These are phyloP conservation scores for Liasis olivaceus DNA, from an alignment of 2,797 vertebrate species.

Conservation along the genomic window DNA sequence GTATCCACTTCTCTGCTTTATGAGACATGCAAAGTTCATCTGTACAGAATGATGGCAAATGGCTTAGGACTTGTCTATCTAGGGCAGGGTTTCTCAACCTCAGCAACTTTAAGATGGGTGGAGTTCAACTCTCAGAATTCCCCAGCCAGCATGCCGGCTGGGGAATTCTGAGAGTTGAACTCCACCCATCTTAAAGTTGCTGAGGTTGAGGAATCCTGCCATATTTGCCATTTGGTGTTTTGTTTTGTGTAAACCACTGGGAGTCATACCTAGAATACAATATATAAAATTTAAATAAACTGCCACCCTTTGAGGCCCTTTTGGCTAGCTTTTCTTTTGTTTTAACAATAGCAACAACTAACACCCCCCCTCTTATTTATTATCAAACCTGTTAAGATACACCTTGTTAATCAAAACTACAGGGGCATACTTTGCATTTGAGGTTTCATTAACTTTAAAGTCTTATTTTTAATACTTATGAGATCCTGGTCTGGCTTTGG, in stretches of 20 bases:
- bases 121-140: too few species aligned
- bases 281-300: not conserved
- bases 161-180: too few species aligned
- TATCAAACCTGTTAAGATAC: not conserved
- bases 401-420: not conserved
- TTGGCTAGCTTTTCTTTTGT: not conserved
- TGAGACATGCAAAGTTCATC: not conserved
- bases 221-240: not conserved
- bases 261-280: not conserved
- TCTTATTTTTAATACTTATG: not conserved
- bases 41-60: not conserved
- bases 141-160: too few species aligned
- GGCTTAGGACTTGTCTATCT: not conserved
- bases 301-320: not conserved
- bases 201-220: not conserved
- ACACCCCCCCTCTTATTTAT: not conserved
- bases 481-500: not conserved
- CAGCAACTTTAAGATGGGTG: too few species aligned
- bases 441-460: not conserved
- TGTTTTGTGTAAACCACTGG: not conserved
- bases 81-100: not conserved
- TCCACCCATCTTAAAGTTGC: too few species aligned
- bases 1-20: not conserved
- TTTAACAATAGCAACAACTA: not conserved
- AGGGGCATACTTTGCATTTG: not conserved